Percentiles rank a stretch among this genome's conserved stretches.
phyloP scores from a whole-genome alignment of 2,797 vertebrate species.

The Enteromius afrohamiltoni region DNA sequence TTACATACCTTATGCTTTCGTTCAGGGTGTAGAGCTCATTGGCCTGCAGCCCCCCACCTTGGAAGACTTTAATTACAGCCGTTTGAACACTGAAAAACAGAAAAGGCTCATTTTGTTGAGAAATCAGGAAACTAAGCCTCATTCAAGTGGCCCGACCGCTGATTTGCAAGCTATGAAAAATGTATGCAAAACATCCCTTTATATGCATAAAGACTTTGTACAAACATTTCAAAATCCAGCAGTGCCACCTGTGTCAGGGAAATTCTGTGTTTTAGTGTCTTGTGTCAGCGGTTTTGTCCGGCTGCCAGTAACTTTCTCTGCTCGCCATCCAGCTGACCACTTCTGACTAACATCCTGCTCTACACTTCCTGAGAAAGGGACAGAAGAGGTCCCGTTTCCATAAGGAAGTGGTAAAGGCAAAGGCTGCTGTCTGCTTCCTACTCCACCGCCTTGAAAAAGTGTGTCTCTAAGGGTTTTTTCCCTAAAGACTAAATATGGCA shows the following conservation, averaged over 20 bases:
- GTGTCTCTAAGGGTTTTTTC: neutral
- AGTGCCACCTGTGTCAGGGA: neutral
- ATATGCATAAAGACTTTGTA: constrained; percentile 14
- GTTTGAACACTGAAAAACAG: constrained; percentile 85
- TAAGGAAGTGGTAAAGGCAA: constrained; percentile 56
- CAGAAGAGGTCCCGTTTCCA: constrained; percentile 55
- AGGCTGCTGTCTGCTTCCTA: constrained; percentile 30
- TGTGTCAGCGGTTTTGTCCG: constrained; percentile 39
- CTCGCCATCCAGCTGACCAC: constrained; percentile 1
- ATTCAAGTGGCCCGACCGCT: neutral
- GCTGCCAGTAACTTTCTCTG: constrained; percentile 37
- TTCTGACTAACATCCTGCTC: constrained; percentile 58
- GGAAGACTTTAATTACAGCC: constrained; percentile 94
- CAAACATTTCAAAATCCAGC: neutral
- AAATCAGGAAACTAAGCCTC: constrained; percentile 16
- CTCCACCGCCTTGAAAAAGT: neutral
- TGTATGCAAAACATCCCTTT: constrained; percentile 3
- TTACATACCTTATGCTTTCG: constrained; percentile 90
- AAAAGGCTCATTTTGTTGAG: neutral
- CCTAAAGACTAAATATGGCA: constrained; percentile 25
- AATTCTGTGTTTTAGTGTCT: constrained; percentile 19
- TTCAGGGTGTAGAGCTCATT: constrained; percentile 92
- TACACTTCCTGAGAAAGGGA: constrained; percentile 53
- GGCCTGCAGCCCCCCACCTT: constrained; percentile 86
- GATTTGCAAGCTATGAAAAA: constrained; percentile 30